Percentiles rank a stretch among this genome's conserved stretches.
Conservation (phyloP, 2,888 invertebrate species). For the Rhaphigaster nebulosa region DNA sequence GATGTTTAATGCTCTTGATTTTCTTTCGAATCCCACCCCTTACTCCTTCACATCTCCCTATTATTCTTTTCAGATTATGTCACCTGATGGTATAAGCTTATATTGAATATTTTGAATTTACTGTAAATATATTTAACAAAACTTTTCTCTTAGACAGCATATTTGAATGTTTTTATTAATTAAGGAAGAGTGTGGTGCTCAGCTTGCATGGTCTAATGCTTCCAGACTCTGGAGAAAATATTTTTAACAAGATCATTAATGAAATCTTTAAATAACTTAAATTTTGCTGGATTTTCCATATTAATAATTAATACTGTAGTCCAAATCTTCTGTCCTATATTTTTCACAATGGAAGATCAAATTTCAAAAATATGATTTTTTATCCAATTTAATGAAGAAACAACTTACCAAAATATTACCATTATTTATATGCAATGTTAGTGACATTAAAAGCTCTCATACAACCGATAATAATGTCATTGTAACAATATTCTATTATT, state of each 20-base stretch:
- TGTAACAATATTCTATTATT: not conserved
- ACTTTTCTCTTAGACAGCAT: not conserved
- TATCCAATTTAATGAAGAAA: not conserved
- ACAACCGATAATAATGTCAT: not conserved
- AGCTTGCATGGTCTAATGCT: conserved; percentile 37
- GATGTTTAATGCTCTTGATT: not conserved
- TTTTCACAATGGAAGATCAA: not conserved
- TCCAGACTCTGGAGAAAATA: conserved; percentile 23
- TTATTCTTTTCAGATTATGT: not conserved
- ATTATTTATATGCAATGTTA: not conserved
- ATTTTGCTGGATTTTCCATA: not conserved
- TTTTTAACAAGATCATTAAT: not conserved
- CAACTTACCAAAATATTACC: not conserved
- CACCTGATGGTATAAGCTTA: not conserved
- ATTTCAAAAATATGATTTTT: not conserved
- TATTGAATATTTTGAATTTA: not conserved
- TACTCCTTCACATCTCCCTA: not conserved
- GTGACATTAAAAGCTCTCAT: not conserved
- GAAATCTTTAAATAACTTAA: not conserved
- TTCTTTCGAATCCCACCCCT: not conserved
- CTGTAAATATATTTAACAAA: too few relatives aligned
- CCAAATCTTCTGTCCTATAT: not conserved
- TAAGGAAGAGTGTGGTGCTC: not conserved
- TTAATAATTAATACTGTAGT: not conserved
- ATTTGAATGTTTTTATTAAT: not conserved